phyloP scores from a whole-genome alignment of 2,888 invertebrate species.

The Thyatira batis region DNA sequence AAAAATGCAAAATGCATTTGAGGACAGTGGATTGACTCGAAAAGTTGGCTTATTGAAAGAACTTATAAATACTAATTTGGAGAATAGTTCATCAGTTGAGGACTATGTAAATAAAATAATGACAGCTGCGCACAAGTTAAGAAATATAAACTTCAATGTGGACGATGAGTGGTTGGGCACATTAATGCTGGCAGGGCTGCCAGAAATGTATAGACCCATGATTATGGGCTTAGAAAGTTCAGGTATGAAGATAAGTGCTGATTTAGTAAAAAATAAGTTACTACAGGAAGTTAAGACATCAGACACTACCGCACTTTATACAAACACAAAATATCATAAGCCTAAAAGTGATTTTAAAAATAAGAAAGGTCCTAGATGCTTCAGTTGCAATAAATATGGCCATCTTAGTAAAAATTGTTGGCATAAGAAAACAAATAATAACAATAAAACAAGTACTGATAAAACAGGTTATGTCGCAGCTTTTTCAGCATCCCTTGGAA shows the following conservation, averaged over 20 bases:
- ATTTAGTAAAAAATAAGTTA: not conserved
- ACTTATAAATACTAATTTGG: slow-evolving; percentile 14
- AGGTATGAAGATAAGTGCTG: not conserved
- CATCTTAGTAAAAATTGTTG: slow-evolving; percentile 9
- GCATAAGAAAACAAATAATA: slow-evolving; percentile 1
- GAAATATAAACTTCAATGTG: slow-evolving; percentile 13
- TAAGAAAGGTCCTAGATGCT: slow-evolving; percentile 9
- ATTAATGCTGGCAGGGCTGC: not conserved
- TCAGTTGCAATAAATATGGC: slow-evolving; percentile 12
- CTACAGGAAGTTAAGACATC: not conserved
- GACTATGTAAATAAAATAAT: slow-evolving; percentile 18
- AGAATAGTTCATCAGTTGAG: slow-evolving; percentile 11
- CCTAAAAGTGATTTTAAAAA: no score
- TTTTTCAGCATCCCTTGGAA: no score
- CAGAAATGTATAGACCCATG: not conserved
- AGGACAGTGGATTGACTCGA: slow-evolving; percentile 11
- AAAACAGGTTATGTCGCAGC: no score
- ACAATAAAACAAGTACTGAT: no score
- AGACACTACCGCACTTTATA: not conserved
- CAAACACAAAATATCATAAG: not conserved
- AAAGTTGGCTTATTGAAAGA: slow-evolving; percentile 15
- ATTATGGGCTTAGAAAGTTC: not conserved
- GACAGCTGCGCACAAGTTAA: slow-evolving; percentile 12
- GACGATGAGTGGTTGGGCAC: not conserved
- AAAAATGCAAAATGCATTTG: slow-evolving; percentile 4